Evolutionary conservation across 2,888 invertebrate genomes (phyloP), one percentile per base, ranked within the genome.

Genomic region (Watsonalla cultraria): DNA sequence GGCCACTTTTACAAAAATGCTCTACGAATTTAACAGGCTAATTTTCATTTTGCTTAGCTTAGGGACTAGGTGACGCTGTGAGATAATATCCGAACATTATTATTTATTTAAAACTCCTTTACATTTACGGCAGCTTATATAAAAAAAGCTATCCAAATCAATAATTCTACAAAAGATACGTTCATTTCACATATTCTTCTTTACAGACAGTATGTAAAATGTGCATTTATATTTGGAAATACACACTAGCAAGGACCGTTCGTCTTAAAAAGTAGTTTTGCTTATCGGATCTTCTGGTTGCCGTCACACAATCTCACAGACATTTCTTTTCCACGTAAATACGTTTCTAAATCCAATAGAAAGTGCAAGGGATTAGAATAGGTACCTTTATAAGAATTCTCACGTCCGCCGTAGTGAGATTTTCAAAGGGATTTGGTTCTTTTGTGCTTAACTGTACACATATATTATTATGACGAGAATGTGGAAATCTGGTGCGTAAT

Each of bases 251-350:
- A 8, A 42, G 11, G 42, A 11, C 11, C 42, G 11, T 42, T 58
- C 58, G 54, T 24, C 54, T 53, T 51, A 53, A 52, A 61, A 59
- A 57, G 60, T 68, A 63, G 61, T 67, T 67, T 64, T 60, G 47
- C 65, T 78, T 79, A 78, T 75, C 76, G 59, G 61, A 63, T 67
- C 65, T 69, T 65, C 55, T 75, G 74, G 70, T 78, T 72, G 72
- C 74, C 74, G 63, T 65, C 76, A 76, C 76, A 74, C 72, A 75
- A 78, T 76, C 66, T 74, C 65, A 62, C 59, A 64, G 72, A 70
- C 68, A 58, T 68, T 75, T 74, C 76, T 76, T 80, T 77, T 76
- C 78, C 67, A 71, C 75, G 77, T 74, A 80, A 81, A 84, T 80
- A 72, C 74, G 73, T 75, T 78, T 76, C 69, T 67, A 77, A 75